These are phyloP conservation scores for Oreochromis niloticus DNA, from an alignment of 2,113 vertebrate species.

Conservation along the genomic window DNA sequence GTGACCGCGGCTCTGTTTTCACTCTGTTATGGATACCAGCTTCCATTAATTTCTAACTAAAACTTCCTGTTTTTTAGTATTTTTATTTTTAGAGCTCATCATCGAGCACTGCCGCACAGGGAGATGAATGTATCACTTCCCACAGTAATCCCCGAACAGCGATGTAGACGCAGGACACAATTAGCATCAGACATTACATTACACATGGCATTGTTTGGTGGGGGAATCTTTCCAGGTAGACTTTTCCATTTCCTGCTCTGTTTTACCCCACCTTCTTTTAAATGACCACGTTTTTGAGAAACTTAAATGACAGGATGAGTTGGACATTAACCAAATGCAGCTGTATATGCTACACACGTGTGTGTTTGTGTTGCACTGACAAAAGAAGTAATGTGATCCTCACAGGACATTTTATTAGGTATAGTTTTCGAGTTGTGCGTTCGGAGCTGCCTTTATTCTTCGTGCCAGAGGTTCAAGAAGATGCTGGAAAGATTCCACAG, in stretches of 20 bases:
- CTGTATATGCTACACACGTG: background rate
- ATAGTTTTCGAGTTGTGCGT: background rate
- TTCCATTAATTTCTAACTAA: background rate
- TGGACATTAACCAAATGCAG: background rate
- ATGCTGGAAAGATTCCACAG: background rate
- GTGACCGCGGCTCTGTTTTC: background rate
- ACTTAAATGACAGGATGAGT: background rate
- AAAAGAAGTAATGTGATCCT: background rate
- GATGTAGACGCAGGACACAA: background rate
- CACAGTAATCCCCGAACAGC: background rate
- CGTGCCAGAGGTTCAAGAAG: background rate
- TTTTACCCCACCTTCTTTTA: background rate
- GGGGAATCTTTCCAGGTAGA: background rate
- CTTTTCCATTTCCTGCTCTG: background rate
- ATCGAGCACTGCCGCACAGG: background rate
- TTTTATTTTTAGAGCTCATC: constrained; percentile 27
- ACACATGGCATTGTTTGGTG: constrained; percentile 9
- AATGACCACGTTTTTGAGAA: background rate
- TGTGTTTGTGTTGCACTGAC: background rate
- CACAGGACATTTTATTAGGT: background rate
- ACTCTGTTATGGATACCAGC: constrained; percentile 23
- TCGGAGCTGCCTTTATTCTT: background rate
- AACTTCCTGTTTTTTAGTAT: constrained; percentile 31
- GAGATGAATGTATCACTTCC: constrained; percentile 22
- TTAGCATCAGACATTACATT: background rate